These are phyloP conservation scores for Cantharis rustica DNA, from an alignment of 2,888 invertebrate species.

Conservation along the genomic window DNA sequence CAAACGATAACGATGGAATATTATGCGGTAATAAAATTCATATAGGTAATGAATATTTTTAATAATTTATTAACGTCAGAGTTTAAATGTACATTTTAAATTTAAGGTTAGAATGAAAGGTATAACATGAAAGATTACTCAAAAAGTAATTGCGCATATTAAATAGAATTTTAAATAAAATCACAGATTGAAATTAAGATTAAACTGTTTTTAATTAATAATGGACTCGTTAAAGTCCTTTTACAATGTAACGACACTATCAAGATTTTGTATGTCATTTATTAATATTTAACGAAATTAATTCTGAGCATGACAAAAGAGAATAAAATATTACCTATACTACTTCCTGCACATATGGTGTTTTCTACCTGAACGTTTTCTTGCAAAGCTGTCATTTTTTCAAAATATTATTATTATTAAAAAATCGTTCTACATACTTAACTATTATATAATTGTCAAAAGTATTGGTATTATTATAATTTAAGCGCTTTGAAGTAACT, in stretches of 20 bases:
- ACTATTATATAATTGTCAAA: background rate
- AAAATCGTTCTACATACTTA: background rate
- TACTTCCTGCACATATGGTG: constrained; percentile 52
- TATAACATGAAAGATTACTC: background rate
- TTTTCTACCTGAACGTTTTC: constrained; percentile 47
- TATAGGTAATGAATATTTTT: background rate
- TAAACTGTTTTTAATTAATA: constrained; percentile 52
- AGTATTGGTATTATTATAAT: background rate
- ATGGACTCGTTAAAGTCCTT: constrained; percentile 49
- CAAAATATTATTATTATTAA: background rate
- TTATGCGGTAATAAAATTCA: background rate
- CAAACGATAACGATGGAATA: background rate
- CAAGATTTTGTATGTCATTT: constrained; percentile 55
- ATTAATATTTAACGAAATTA: constrained; percentile 55
- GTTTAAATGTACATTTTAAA: background rate
- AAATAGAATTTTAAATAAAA: constrained; percentile 37
- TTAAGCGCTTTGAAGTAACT: background rate
- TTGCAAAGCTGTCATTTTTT: constrained; percentile 1
- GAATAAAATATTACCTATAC: constrained; percentile 51
- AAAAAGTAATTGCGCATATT: constrained; percentile 8
- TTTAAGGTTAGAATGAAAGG: background rate
- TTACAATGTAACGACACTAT: constrained; percentile 54
- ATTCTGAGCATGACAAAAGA: constrained; percentile 50
- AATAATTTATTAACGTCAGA: background rate
- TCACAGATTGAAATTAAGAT: constrained; percentile 56